Evolutionary conservation across 1,140 invertebrate genomes (phyloP).

Genomic region (Portunus trituberculatus): DNA sequence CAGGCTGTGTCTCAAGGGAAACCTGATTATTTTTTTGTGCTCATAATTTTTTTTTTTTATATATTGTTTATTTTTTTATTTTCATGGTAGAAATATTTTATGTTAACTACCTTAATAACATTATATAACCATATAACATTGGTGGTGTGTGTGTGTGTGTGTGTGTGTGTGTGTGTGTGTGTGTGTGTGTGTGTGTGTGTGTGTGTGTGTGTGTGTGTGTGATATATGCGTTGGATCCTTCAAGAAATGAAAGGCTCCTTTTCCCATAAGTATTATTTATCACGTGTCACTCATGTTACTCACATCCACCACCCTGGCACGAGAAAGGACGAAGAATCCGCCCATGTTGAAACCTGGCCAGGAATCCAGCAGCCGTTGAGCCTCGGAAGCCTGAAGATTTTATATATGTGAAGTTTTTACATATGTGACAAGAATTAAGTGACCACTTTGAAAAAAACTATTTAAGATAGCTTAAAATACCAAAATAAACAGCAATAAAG

Average conservation of each 20-base stretch:
- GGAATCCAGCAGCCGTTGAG: neutral
- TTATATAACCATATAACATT: too few relatives aligned
- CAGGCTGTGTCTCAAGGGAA: neutral
- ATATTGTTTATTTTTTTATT: too few relatives aligned
- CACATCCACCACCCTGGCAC: constrained; percentile 49
- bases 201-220: neutral
- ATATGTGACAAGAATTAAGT: too few relatives aligned
- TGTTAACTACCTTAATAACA: too few relatives aligned
- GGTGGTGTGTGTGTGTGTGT: neutral
- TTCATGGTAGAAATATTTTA: too few relatives aligned
- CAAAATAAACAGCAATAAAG: too few relatives aligned
- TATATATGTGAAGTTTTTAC: too few relatives aligned
- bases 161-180: constrained; percentile 30
- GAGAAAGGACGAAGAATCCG: constrained; percentile 25
- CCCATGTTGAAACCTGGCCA: constrained; percentile 49
- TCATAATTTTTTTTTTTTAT: too few relatives aligned
- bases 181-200: constrained; percentile 32
- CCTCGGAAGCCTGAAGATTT: neutral
- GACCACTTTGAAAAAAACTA: too few relatives aligned
- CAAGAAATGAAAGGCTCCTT: too few relatives aligned
- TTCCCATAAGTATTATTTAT: neutral
- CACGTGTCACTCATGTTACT: neutral
- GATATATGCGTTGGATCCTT: too few relatives aligned
- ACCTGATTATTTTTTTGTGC: neutral
- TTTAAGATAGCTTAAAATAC: too few relatives aligned